These are phyloP conservation scores for Gryllus longicercus DNA, from an alignment of 2,888 invertebrate genomes.

Conservation along the genomic window DNA sequence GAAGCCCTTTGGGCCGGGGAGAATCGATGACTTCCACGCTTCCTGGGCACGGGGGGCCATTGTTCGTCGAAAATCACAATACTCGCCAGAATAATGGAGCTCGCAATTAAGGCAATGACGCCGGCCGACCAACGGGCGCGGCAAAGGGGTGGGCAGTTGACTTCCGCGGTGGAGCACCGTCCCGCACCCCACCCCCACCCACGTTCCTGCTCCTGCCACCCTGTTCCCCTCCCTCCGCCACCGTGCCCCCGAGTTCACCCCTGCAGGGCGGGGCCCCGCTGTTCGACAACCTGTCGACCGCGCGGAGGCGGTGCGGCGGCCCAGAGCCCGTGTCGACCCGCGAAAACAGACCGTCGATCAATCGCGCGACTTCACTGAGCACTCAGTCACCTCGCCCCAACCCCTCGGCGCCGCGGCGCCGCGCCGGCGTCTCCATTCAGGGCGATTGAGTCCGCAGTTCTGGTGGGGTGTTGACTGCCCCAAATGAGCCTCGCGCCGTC, in stretches of 20 bases:
- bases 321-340: too few species aligned
- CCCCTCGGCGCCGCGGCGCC: neutral
- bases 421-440: neutral
- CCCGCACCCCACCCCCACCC: neutral
- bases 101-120: constrained; percentile 3
- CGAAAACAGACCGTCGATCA: constrained; percentile 7
- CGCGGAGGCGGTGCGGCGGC: too few species aligned
- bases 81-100: constrained; percentile 5
- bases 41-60: neutral
- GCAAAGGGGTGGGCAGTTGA: neutral
- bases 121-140: neutral
- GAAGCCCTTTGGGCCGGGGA: neutral
- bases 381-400: too few species aligned
- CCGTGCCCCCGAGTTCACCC: neutral
- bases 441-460: neutral
- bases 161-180: neutral
- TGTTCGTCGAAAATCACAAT: neutral
- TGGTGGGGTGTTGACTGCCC: neutral
- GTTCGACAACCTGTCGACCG: too few species aligned
- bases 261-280: neutral
- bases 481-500: too few species aligned
- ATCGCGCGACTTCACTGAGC: neutral
- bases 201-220: neutral
- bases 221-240: too few species aligned
- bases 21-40: neutral